phyloP scores from a whole-genome alignment of 1,140 invertebrate species.

The Drosophila hydei region DNA sequence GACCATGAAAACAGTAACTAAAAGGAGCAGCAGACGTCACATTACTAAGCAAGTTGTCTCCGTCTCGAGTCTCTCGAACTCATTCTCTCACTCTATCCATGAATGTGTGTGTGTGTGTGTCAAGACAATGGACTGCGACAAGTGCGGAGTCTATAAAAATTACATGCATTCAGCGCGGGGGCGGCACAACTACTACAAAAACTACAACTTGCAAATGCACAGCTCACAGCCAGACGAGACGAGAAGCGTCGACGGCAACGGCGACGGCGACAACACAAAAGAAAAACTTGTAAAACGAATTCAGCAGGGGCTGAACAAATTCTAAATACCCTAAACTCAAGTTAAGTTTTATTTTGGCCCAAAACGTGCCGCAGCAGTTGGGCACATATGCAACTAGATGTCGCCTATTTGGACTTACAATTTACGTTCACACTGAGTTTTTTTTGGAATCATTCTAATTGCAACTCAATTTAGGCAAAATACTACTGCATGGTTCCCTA shows the following conservation, averaged over 20 bases:
- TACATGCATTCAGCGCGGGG: constrained; percentile 12
- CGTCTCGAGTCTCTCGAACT: constrained; percentile 7
- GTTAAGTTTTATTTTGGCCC: too few relatives aligned
- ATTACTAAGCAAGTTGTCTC: constrained; percentile 37
- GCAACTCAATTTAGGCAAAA: too few relatives aligned
- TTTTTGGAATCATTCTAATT: too few relatives aligned
- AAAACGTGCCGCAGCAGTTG: too few relatives aligned
- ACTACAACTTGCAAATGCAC: constrained; percentile 63
- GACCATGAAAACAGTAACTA: constrained; percentile 68
- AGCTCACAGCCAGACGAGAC: constrained; percentile 8
- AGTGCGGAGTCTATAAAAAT: constrained; percentile 78
- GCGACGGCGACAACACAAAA: constrained; percentile 5
- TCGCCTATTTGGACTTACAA: too few relatives aligned
- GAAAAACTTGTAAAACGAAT: not conserved
- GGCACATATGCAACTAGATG: too few relatives aligned
- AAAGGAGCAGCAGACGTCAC: constrained; percentile 48
- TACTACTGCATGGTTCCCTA: too few relatives aligned
- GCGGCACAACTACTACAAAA: constrained; percentile 55
- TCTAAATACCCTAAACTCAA: not conserved
- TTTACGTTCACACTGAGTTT: too few relatives aligned
- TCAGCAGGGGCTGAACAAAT: not conserved
- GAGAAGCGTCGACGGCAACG: constrained; percentile 3
- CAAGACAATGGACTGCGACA: constrained; percentile 78
- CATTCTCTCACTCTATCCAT: not conserved
- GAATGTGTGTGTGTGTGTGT: constrained; percentile 20